Percentiles rank a stretch among this genome's conserved stretches.
These are phyloP conservation scores for Crossaster papposus DNA, from an alignment of 53 echinoderm and acorn worm species.

Conservation along the genomic window DNA sequence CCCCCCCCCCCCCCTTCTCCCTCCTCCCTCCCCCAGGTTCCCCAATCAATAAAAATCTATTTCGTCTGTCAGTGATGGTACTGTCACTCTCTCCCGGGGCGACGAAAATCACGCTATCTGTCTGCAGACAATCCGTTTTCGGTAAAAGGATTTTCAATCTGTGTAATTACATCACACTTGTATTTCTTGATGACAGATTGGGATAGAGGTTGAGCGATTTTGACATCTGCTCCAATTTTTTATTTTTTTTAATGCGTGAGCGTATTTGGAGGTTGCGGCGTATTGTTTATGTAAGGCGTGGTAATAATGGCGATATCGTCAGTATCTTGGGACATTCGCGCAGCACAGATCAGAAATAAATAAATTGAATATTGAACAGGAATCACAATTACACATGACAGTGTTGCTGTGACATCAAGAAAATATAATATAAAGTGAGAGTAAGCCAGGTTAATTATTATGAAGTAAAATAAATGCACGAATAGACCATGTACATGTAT, in stretches of 20 bases:
- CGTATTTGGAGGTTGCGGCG: background rate
- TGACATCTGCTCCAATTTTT: background rate
- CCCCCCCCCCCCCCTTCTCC: too few species aligned
- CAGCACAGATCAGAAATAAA: background rate
- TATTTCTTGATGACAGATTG: background rate
- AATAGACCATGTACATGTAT: too few species aligned
- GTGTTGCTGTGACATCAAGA: background rate
- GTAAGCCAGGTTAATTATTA: too few species aligned
- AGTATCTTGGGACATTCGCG: background rate
- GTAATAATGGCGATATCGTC: background rate
- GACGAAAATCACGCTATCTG: background rate
- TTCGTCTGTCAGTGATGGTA: background rate
- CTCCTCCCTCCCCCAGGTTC: background rate
- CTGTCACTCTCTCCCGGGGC: background rate
- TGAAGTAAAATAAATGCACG: too few species aligned
- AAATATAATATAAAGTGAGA: background rate
- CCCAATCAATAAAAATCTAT: background rate
- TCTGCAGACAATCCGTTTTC: background rate
- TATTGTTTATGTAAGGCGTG: background rate
- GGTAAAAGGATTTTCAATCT: background rate
- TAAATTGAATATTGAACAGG: background rate
- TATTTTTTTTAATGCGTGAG: background rate
- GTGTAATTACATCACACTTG: constrained; percentile 12
- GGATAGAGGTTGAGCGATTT: background rate
- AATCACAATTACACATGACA: background rate